phyloP scores from a whole-genome alignment of 1,140 invertebrate genomes.

The Mesaphorura yosii region DNA sequence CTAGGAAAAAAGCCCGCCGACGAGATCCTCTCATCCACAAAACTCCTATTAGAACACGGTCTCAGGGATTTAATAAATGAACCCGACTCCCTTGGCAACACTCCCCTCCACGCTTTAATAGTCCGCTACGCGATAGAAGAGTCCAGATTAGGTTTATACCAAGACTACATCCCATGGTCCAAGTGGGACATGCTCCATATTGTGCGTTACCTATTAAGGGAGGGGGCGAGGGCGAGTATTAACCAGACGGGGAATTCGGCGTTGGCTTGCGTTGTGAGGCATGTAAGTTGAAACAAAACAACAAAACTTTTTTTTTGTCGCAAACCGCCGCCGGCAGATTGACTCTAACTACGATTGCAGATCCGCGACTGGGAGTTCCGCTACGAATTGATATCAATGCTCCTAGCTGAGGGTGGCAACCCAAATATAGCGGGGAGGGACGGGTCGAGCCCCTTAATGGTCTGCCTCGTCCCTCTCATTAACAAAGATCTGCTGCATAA shows the following conservation, averaged over 20 bases:
- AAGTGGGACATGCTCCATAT: slow-evolving; percentile 51
- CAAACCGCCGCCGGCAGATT: neutral
- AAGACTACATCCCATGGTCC: slow-evolving; percentile 32
- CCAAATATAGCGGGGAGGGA: slow-evolving; percentile 50
- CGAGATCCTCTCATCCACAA: slow-evolving; percentile 52
- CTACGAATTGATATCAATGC: slow-evolving; percentile 57
- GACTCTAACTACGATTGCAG: neutral
- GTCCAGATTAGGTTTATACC: slow-evolving; percentile 50
- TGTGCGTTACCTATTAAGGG: slow-evolving; percentile 49
- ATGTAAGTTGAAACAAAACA: slow-evolving; percentile 37
- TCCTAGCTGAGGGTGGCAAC: slow-evolving; percentile 48
- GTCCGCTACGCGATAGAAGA: slow-evolving; percentile 60
- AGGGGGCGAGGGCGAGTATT: slow-evolving; percentile 53
- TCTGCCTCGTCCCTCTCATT: slow-evolving; percentile 57
- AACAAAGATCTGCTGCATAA: slow-evolving; percentile 62
- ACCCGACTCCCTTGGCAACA: slow-evolving; percentile 54
- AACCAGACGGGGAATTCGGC: slow-evolving; percentile 59
- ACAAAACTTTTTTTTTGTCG: neutral
- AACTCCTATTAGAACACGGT: slow-evolving; percentile 52
- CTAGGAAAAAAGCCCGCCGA: slow-evolving; percentile 52
- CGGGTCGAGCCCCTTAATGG: slow-evolving; percentile 43
- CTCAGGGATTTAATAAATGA: slow-evolving; percentile 59
- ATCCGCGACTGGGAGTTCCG: slow-evolving; percentile 60
- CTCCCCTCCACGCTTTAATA: slow-evolving; percentile 49
- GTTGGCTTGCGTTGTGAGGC: slow-evolving; percentile 56